Evolutionary conservation across 2,888 invertebrate genomes (phyloP), one percentile per base, ranked within the genome.

Genomic region (Noctuana brunneofusca): DNA sequence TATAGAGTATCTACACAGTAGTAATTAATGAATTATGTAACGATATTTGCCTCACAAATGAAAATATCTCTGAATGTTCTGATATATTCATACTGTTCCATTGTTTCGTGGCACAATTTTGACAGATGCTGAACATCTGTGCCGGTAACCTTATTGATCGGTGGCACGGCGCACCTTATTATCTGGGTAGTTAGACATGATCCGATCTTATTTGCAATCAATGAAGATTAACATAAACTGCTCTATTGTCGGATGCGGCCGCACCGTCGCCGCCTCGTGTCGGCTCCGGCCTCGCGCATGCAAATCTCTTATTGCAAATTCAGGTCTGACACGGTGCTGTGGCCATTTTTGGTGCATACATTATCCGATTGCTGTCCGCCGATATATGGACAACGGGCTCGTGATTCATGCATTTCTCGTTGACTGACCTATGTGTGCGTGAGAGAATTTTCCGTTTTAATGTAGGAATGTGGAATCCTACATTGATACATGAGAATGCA

Each of bases 141-240:
- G 49, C 65, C 54, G 46, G 46, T 56, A 63, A 57, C 65, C 62
- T 65, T 68, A 68, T 68, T 65, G 73, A 69, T 70, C 66, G 68
- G 64, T 75, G 69, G 68, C 65, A 70, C 72, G 69, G 75, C 78
- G 69, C 75, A 71, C 79, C 80, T 81, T 76, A 78, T 81, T 76
- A 78, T 74, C 74, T 73, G 71, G 71, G 66, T 73, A 73, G 72
- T 72, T 76, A 76, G 73, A 79, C 76, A 76, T 79, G 79, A 83
- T 84, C 75, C 70, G 73, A 77, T 77, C 80, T 74, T 76, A 89
- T 89, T 89, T 89, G 84, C 88, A 89, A 89, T 89, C 81, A 89
- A 87, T 87, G 76, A 78, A 78, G 74, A 87, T 90, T 88, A 78
- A 73, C 86, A 88, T 89, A 86, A 84, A 83, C 72, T 79, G 76